These are phyloP conservation scores for Eristalis arbustorum DNA, from an alignment of 2,888 invertebrate genomes.

Conservation along the genomic window DNA sequence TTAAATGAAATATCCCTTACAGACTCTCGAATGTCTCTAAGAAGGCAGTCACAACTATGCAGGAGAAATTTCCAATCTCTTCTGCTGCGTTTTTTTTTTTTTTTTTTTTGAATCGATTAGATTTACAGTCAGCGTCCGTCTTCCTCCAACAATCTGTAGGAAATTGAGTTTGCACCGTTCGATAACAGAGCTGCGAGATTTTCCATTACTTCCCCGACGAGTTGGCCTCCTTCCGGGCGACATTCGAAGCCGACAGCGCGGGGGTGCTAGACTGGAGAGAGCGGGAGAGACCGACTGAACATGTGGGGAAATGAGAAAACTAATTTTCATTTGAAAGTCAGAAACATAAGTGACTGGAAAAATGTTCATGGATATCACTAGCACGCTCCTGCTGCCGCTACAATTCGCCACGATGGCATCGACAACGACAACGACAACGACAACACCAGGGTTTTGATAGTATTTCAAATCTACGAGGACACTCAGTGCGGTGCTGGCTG, in stretches of 20 bases:
- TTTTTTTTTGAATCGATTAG: slow-evolving; percentile 50
- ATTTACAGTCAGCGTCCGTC: slow-evolving; percentile 45
- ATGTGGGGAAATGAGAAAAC: slow-evolving; percentile 56
- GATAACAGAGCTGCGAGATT: slow-evolving; percentile 60
- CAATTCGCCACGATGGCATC: background rate
- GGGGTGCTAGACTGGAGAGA: background rate
- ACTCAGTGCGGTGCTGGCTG: background rate
- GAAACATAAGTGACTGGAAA: slow-evolving; percentile 69
- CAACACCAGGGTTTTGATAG: slow-evolving; percentile 47
- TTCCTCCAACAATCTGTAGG: slow-evolving; percentile 35
- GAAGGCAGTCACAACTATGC: background rate
- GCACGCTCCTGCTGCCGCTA: background rate
- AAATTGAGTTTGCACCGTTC: slow-evolving; percentile 68
- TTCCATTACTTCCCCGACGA: background rate
- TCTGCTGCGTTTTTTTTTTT: too few species aligned
- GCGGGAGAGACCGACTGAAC: background rate
- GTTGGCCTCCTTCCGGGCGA: background rate
- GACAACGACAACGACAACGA: slow-evolving; percentile 36
- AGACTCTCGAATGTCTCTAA: background rate
- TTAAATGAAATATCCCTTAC: slow-evolving; percentile 49
- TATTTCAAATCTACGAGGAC: slow-evolving; percentile 49
- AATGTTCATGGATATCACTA: slow-evolving; percentile 36
- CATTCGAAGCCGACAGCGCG: background rate
- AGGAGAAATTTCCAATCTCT: too few species aligned
- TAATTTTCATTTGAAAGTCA: slow-evolving; percentile 68